A percentile compares a stretch with the other conserved stretches of the same genome.
Evolutionary conservation across 2,888 invertebrate genomes (phyloP).

Genomic region (Yponomeuta cagnagella): DNA sequence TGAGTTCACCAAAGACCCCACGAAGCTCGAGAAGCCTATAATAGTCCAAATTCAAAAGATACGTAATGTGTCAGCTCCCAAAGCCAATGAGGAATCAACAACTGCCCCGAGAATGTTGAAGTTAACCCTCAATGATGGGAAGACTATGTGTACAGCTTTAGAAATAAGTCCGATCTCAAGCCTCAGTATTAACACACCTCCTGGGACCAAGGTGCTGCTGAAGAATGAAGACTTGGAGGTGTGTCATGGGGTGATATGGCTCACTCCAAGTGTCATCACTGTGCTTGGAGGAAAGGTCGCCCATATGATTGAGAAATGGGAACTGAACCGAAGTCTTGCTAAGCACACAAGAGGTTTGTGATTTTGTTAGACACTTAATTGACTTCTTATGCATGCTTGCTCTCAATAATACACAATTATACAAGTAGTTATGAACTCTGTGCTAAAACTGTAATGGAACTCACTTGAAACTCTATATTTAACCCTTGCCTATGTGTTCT

Average conservation of each 20-base stretch:
- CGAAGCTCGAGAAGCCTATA: slow-evolving; percentile 73
- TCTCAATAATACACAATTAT: not conserved
- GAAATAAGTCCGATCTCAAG: slow-evolving; percentile 83
- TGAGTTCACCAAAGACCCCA: slow-evolving; percentile 77
- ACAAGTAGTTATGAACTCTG: not conserved
- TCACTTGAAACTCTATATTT: not conserved
- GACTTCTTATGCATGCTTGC: too few relatives aligned
- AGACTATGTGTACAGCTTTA: slow-evolving; percentile 83
- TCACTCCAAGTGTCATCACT: slow-evolving; percentile 80
- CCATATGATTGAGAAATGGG: slow-evolving; percentile 92
- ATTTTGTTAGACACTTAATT: not conserved
- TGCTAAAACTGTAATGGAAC: too few relatives aligned
- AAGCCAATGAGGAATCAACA: slow-evolving; percentile 90
- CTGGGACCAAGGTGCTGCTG: slow-evolving; percentile 86
- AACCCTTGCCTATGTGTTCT: not conserved
- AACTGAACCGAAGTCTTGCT: slow-evolving; percentile 79
- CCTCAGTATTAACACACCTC: slow-evolving; percentile 88
- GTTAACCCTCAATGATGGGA: slow-evolving; percentile 90
- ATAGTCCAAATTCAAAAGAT: slow-evolving; percentile 93
- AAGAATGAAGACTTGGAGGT: slow-evolving; percentile 67
- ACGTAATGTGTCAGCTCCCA: slow-evolving; percentile 92
- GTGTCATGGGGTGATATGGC: slow-evolving; percentile 83
- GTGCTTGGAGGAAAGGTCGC: slow-evolving; percentile 90
- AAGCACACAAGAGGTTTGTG: slow-evolving; percentile 76
- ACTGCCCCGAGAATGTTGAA: slow-evolving; percentile 90